A percentile compares a stretch with the other conserved stretches of the same genome.
These are phyloP conservation scores for Heliconius hewitsoni DNA, from an alignment of 1,140 invertebrate genomes.

Conservation along the genomic window DNA sequence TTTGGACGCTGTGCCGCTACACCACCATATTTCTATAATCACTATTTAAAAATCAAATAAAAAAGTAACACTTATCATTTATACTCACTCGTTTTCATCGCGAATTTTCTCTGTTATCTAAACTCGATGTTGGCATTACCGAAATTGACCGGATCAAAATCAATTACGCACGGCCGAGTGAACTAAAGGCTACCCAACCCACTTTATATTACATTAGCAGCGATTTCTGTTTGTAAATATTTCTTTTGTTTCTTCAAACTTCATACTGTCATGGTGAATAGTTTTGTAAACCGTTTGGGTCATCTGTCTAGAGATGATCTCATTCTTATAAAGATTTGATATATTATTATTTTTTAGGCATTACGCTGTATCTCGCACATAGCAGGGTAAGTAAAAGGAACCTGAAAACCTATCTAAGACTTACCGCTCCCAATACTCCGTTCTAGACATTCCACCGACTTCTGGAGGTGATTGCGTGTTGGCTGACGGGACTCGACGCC, in stretches of 20 bases:
- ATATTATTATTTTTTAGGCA: background rate
- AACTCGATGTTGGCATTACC: background rate
- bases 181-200: slow-evolving; percentile 19
- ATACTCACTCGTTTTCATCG: slow-evolving; percentile 7
- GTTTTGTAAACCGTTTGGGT: slow-evolving; percentile 35
- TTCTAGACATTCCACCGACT: too few species aligned
- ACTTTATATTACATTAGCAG: slow-evolving; percentile 37
- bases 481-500: too few species aligned
- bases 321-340: background rate
- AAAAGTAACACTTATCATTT: background rate
- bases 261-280: slow-evolving; percentile 25
- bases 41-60: background rate
- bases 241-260: slow-evolving; percentile 42
- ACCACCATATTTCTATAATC: too few species aligned
- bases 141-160: slow-evolving; percentile 10
- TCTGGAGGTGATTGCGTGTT: too few species aligned
- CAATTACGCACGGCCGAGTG: slow-evolving; percentile 19
- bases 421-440: too few species aligned
- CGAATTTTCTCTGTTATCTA: background rate
- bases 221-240: slow-evolving; percentile 43
- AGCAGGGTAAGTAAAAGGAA: too few species aligned
- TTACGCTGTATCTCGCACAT: background rate
- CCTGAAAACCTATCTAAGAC: too few species aligned
- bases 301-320: slow-evolving; percentile 22
- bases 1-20: too few species aligned